Percentiles rank a stretch among this genome's conserved stretches.
Conservation (phyloP, 2,797 vertebrate genomes). For the Typhlichthys eigenmanni region DNA sequence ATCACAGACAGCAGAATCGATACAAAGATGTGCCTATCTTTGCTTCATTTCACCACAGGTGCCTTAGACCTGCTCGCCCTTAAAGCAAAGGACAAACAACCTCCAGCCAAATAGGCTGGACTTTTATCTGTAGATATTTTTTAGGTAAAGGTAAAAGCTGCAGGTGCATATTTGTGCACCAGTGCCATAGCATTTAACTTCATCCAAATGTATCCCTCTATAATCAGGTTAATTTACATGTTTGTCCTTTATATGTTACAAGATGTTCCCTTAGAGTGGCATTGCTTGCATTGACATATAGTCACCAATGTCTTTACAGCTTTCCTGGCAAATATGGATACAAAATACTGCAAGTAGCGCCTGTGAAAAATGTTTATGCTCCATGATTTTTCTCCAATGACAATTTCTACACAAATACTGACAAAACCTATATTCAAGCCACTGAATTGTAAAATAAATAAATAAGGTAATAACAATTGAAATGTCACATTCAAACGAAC, state of each 20-base stretch:
- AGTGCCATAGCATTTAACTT: constrained; percentile 5
- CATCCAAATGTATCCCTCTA: background rate
- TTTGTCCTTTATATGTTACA: constrained; percentile 18
- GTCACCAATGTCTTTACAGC: constrained; percentile 2
- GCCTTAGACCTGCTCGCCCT: constrained; percentile 28
- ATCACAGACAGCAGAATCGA: constrained; percentile 59
- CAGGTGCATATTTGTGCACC: constrained; percentile 24
- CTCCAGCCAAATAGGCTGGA: constrained; percentile 4
- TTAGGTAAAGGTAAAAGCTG: background rate
- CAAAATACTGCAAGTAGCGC: constrained; percentile 10
- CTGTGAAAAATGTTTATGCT: constrained; percentile 31
- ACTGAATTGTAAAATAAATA: constrained; percentile 44
- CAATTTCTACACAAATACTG: constrained; percentile 48
- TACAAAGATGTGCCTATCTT: constrained; percentile 56
- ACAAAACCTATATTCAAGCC: constrained; percentile 62
- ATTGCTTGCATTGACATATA: constrained; percentile 30
- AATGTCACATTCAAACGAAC: constrained; percentile 68
- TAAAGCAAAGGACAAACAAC: constrained; percentile 19
- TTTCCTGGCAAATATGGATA: constrained; percentile 38
- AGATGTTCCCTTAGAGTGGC: constrained; percentile 21
- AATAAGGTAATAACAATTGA: constrained; percentile 60
- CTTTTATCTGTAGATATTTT: background rate
- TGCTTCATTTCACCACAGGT: constrained; percentile 53
- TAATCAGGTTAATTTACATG: constrained; percentile 1
- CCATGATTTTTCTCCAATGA: constrained; percentile 37